Conservation (phyloP, 2,888 invertebrate species). For the Tetranychus truncatus region DNA sequence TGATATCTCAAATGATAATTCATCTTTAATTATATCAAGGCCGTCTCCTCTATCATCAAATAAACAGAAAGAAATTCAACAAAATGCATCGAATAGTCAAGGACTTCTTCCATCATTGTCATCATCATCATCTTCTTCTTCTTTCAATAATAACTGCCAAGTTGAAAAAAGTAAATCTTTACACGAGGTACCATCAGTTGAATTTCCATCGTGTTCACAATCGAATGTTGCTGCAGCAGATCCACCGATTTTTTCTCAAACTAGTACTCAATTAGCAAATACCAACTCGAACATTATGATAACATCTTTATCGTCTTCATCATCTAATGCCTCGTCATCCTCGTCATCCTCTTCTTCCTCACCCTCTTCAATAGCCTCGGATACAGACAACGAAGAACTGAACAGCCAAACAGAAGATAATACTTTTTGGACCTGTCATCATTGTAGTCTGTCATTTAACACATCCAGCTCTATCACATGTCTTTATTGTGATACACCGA, state of each 20-base stretch:
- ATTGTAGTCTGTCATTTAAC: constrained; percentile 74
- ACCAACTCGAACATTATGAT: background rate
- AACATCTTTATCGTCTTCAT: background rate
- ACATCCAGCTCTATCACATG: constrained; percentile 58
- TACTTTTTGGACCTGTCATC: constrained; percentile 56
- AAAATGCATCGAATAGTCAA: background rate
- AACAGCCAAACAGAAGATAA: background rate
- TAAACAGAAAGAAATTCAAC: background rate
- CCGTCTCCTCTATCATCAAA: background rate
- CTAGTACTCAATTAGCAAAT: no score
- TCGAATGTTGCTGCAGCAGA: background rate
- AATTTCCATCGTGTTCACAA: background rate
- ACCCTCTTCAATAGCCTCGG: background rate
- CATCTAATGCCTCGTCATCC: background rate
- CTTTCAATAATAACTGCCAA: background rate
- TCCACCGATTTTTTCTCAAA: background rate
- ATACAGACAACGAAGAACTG: background rate
- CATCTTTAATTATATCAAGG: background rate
- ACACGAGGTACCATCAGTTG: background rate
- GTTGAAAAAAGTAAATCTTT: background rate
- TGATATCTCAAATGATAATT: background rate
- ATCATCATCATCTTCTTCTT: background rate
- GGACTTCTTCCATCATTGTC: background rate
- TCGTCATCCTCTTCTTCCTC: background rate
- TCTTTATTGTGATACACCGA: constrained; percentile 53